phyloP scores from a whole-genome alignment of 2,113 vertebrate species.

The Corvus hawaiiensis region DNA sequence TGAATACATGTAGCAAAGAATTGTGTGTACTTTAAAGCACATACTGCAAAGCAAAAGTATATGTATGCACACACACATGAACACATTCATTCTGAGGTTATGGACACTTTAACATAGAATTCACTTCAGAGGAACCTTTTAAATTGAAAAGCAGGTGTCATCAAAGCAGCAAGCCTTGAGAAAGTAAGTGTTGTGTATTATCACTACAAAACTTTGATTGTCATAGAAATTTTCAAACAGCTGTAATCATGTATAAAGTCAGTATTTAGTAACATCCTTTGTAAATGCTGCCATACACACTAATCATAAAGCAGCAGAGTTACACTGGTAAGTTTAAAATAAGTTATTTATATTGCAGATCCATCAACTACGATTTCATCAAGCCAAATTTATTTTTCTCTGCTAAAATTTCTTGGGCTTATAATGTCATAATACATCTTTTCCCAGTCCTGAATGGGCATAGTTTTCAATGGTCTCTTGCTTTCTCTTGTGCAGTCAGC shows the following conservation, averaged over 20 bases:
- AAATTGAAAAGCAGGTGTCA: slow-evolving; percentile 56
- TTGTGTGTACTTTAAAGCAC: slow-evolving; percentile 64
- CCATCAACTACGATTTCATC: not conserved
- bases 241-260: slow-evolving; percentile 50
- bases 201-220: slow-evolving; percentile 47
- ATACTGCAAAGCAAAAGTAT: slow-evolving; percentile 30
- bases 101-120: slow-evolving; percentile 67
- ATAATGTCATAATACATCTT: not conserved
- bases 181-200: slow-evolving; percentile 63
- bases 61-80: slow-evolving; percentile 64
- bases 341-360: not conserved
- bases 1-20: slow-evolving; percentile 62
- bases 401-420: not conserved
- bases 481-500: slow-evolving; percentile 20
- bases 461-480: not conserved
- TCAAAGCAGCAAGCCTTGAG: slow-evolving; percentile 71
- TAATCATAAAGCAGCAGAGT: slow-evolving; percentile 19
- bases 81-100: slow-evolving; percentile 64
- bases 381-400: not conserved
- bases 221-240: slow-evolving; percentile 15
- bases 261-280: slow-evolving; percentile 49
- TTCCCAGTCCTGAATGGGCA: not conserved
- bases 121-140: slow-evolving; percentile 63
- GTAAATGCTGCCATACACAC: slow-evolving; percentile 49
- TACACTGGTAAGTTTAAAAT: slow-evolving; percentile 23